These are phyloP conservation scores for Onchidella celtica DNA, from an alignment of 2,888 invertebrate species.

Conservation along the genomic window DNA sequence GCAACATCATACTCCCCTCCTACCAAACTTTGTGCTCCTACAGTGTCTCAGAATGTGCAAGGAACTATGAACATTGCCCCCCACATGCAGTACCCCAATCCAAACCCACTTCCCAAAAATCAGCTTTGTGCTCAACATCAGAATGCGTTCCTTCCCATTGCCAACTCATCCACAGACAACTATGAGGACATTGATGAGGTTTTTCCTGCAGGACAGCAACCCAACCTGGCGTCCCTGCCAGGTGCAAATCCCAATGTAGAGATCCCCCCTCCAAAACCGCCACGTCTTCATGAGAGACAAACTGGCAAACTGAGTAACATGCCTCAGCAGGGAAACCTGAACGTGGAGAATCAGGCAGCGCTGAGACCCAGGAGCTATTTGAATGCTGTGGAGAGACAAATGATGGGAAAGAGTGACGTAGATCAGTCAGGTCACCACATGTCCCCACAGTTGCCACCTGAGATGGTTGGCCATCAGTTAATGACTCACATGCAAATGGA, in stretches of 20 bases:
- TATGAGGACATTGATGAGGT: slow-evolving; percentile 56
- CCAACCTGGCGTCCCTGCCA: neutral
- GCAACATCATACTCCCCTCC: neutral
- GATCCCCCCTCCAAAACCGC: slow-evolving; percentile 13
- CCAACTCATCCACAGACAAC: slow-evolving; percentile 42
- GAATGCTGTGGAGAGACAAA: slow-evolving; percentile 26
- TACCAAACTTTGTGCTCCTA: neutral
- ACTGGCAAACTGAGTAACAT: neutral
- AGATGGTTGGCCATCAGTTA: neutral
- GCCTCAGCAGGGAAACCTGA: neutral
- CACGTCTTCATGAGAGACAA: slow-evolving; percentile 5
- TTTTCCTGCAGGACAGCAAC: slow-evolving; percentile 21
- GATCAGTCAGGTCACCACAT: neutral
- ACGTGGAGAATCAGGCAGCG: neutral
- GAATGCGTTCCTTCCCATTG: slow-evolving; percentile 41
- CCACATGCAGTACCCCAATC: slow-evolving; percentile 24
- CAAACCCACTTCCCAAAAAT: slow-evolving; percentile 25
- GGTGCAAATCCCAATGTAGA: neutral
- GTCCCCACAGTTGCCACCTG: neutral
- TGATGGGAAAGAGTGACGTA: neutral
- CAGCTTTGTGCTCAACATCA: neutral
- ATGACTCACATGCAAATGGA: slow-evolving; percentile 44
- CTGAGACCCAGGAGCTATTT: slow-evolving; percentile 26
- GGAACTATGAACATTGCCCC: neutral
- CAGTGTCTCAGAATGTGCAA: slow-evolving; percentile 4